Evolutionary conservation across 92 coral and sea anemone species (phyloP).

Genomic region (Phymanthus crucifer): DNA sequence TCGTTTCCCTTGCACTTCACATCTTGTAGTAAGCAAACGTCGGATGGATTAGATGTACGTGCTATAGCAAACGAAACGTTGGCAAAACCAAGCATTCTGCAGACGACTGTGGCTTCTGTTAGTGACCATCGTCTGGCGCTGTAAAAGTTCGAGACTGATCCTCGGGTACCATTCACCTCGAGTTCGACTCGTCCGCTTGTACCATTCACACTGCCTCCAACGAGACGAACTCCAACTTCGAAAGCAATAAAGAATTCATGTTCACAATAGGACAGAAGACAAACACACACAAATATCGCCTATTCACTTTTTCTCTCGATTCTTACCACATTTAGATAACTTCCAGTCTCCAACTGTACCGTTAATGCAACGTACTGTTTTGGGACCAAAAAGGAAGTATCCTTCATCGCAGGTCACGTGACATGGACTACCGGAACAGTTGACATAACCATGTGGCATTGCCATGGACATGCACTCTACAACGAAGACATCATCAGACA

Average conservation of each 20-base stretch:
- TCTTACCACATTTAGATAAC: neutral
- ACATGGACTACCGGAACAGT: neutral
- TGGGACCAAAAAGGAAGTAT: too few relatives aligned
- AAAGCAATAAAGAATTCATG: neutral
- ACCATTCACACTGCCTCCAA: neutral
- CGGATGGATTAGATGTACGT: neutral
- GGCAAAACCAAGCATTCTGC: too few relatives aligned
- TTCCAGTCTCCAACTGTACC: neutral
- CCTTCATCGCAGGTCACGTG: neutral
- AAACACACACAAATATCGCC: too few relatives aligned
- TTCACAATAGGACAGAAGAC: too few relatives aligned
- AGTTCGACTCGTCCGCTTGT: neutral
- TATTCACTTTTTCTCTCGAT: neutral
- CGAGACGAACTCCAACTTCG: neutral
- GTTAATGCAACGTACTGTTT: too few relatives aligned
- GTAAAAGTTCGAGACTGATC: neutral
- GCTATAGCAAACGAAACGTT: neutral
- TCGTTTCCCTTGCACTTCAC: too few relatives aligned
- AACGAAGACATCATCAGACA: too few relatives aligned
- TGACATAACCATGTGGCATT: neutral
- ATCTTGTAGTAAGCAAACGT: neutral
- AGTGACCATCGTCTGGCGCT: neutral
- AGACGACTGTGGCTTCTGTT: neutral
- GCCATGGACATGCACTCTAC: neutral
- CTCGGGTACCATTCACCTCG: too few relatives aligned